Percentiles rank a stretch among this genome's conserved stretches.
Conservation (phyloP, 2,797 vertebrate genomes). For the Emydoidea blandingii region DNA sequence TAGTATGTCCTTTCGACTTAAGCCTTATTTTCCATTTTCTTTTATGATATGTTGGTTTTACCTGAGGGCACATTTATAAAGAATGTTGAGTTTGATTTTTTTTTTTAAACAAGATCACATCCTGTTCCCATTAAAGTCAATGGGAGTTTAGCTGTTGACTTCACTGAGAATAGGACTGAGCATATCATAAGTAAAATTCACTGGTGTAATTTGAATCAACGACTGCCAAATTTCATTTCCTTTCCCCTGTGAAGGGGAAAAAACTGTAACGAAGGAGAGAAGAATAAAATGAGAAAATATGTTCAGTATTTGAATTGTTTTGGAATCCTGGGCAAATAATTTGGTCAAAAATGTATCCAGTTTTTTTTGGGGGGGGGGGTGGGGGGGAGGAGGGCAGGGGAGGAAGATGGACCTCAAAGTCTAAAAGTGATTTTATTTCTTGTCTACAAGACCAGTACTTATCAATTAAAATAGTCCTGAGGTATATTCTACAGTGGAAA, state of each 20-base stretch:
- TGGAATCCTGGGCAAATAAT: background rate
- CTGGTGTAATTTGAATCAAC: background rate
- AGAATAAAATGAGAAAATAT: background rate
- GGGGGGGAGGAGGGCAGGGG: too few species aligned
- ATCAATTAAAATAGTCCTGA: background rate
- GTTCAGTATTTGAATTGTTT: background rate
- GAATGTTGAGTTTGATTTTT: background rate
- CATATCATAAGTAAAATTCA: background rate
- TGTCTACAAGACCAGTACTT: background rate
- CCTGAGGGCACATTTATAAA: conserved; percentile 19
- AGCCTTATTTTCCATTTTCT: background rate
- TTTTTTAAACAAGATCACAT: background rate
- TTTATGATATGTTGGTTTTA: background rate
- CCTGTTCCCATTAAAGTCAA: background rate
- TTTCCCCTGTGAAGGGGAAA: background rate
- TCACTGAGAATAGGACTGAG: background rate
- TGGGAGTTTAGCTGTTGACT: background rate
- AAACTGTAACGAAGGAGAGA: background rate
- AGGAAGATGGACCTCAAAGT: too few species aligned
- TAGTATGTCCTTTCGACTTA: background rate
- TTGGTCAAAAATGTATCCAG: background rate
- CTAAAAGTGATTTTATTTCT: background rate
- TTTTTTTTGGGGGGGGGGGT: rapidly evolving
- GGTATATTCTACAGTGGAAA: background rate
- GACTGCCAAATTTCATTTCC: background rate